Base-by-base conservation (phyloP, 1,140 invertebrate genomes). In the Frieseomelitta varia region DNA sequence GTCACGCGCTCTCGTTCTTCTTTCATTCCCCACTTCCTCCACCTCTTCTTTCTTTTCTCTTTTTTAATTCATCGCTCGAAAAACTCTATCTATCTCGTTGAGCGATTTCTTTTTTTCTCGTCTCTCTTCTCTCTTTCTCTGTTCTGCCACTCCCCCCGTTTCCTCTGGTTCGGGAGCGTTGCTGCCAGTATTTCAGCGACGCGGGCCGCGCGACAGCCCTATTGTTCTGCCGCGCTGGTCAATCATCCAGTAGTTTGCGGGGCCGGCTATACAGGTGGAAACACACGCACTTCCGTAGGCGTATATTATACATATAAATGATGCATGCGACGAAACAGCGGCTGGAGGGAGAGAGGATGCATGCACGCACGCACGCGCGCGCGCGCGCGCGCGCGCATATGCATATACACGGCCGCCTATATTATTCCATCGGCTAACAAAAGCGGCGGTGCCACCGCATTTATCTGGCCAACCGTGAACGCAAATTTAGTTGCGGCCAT, bases 191-290 rank as follows among this genome's bases (percentile, higher is more conserved):
- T 87, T 87, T 81, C 82, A 80, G 39, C 71, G 79, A 30, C 74
- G 39, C 39, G 39, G 8, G 84, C 77, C 72, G 81, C 87, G 69
- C 81, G 84, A 83, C 74, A 65, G 74, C 39, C 87, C 85, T 82
- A 89, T 89, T 84, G 88, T 89, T 86, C 85, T 84, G 80, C 39
- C 65, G 73, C 78, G 69, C 83, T 80, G 87, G 80, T 88, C 87
- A 89, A 89, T 89, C 85, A 87, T 89, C 87, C 87, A 86, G 76
- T 89, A 89, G 87, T 88, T 84, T 86, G 87, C 80, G 88, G 77
- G 39, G 85, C 72, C 65, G 80, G 81, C 65, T 79, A 69, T 85
- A 79, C 86, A 85, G 74, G 79, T 69, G 47, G 79, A 75, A 85
- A 83, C 82, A 67, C 71, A 71, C 68, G 82, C 79, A 30, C 77